Evolutionary conservation across 2,113 vertebrate genomes (phyloP).

Genomic region (Oncorhynchus keta): DNA sequence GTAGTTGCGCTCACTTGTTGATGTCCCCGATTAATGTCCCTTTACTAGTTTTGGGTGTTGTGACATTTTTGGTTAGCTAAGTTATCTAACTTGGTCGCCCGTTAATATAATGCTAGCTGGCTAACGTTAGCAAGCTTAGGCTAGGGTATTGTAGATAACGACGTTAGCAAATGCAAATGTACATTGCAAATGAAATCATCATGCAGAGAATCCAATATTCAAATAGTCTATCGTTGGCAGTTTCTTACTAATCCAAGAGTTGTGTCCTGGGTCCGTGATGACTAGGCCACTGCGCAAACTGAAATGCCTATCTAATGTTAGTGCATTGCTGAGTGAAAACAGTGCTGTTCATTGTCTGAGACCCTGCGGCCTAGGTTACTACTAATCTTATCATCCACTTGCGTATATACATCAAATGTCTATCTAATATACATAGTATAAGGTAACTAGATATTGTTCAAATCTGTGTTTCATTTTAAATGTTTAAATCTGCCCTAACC

Average conservation of each 20-base stretch:
- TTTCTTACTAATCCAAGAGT: not conserved
- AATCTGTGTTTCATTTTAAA: not conserved
- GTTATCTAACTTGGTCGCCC: not conserved
- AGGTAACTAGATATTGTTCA: not conserved
- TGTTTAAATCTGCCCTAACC: not conserved
- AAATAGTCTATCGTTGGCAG: not conserved
- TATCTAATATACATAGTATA: not conserved
- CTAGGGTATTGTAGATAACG: not conserved
- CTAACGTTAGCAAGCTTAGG: not conserved
- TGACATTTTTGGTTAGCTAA: not conserved
- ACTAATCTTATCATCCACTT: not conserved
- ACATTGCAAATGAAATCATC: too few relatives aligned
- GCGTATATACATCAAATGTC: not conserved
- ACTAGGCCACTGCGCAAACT: conserved; percentile 71
- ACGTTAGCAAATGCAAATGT: not conserved
- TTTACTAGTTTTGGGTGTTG: not conserved
- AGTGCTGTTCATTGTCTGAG: conserved; percentile 64
- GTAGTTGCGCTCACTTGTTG: not conserved
- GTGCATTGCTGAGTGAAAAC: conserved; percentile 44
- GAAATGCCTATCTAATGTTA: conserved; percentile 43
- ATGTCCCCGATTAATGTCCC: not conserved
- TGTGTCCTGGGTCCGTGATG: conserved; percentile 54
- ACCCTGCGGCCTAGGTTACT: not conserved
- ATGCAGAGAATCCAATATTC: too few relatives aligned
- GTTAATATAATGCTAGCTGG: not conserved